A percentile compares a stretch with the other conserved stretches of the same genome.
Evolutionary conservation across 2,888 invertebrate species (phyloP).

Genomic region (Tinea trinotella): DNA sequence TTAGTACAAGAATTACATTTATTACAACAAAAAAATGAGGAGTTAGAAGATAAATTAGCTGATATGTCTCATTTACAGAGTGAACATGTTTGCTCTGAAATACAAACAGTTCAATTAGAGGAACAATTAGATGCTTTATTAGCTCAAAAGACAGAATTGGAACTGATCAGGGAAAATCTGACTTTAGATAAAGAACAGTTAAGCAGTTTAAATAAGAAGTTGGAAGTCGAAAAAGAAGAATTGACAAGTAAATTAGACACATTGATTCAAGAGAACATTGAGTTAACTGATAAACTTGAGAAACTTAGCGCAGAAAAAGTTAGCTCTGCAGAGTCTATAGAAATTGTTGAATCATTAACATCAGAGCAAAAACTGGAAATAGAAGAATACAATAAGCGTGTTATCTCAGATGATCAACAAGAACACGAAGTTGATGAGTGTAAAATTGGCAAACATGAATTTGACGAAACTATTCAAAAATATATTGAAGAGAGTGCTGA

Average conservation of each 20-base stretch:
- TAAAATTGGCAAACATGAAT: slow-evolving; percentile 37
- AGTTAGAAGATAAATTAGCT: slow-evolving; percentile 73
- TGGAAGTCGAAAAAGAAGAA: slow-evolving; percentile 75
- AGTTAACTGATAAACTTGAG: slow-evolving; percentile 79
- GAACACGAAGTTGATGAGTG: slow-evolving; percentile 29
- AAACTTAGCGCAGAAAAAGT: slow-evolving; percentile 81
- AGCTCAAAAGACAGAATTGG: slow-evolving; percentile 59
- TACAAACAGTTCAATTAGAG: slow-evolving; percentile 83
- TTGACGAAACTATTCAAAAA: slow-evolving; percentile 69
- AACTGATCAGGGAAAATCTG: slow-evolving; percentile 60
- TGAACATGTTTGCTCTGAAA: slow-evolving; percentile 82
- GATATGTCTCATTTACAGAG: slow-evolving; percentile 76
- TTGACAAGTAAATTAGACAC: slow-evolving; percentile 74
- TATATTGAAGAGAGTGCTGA: slow-evolving; percentile 77
- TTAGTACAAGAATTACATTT: slow-evolving; percentile 73
- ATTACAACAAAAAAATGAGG: slow-evolving; percentile 74
- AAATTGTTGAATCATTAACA: slow-evolving; percentile 80
- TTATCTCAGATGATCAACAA: slow-evolving; percentile 34
- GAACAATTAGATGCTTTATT: slow-evolving; percentile 78
- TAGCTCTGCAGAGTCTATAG: slow-evolving; percentile 82
- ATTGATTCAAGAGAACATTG: slow-evolving; percentile 81
- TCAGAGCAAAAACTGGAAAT: slow-evolving; percentile 80
- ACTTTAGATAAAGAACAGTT: slow-evolving; percentile 69
- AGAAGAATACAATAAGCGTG: slow-evolving; percentile 76
- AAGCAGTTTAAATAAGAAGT: slow-evolving; percentile 63